Conservation (phyloP, 2,888 invertebrate genomes). For the Trissolcus japonicus region DNA sequence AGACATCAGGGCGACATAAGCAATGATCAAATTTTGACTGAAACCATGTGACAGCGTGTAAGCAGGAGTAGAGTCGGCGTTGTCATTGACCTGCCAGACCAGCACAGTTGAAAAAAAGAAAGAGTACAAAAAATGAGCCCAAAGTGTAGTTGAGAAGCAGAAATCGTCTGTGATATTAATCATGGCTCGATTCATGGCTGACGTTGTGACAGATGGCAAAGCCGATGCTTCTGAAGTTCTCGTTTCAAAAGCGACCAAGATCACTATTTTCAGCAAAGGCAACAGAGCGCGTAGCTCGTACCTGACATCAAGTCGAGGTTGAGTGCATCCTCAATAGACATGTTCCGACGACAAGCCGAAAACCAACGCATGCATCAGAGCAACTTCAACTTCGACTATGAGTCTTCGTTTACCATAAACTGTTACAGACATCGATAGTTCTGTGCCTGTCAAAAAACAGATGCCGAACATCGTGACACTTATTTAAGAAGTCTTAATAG, state of each 20-base stretch:
- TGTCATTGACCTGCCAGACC: no score
- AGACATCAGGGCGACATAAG: no score
- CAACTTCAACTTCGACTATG: conserved; percentile 69
- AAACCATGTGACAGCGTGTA: conserved; percentile 58
- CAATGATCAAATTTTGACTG: conserved; percentile 72
- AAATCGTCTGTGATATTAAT: no score
- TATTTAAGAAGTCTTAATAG: conserved; percentile 99
- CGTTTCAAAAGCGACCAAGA: neutral
- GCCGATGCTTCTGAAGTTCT: neutral
- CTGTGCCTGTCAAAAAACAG: conserved; percentile 82
- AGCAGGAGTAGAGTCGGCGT: conserved; percentile 3
- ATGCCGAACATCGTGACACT: conserved; percentile 99
- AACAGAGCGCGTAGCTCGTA: conserved; percentile 61
- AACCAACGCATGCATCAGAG: conserved; percentile 68
- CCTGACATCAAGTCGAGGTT: conserved; percentile 71
- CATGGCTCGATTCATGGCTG: conserved; percentile 59
- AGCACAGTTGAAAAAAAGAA: no score
- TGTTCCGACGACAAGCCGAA: conserved; percentile 60
- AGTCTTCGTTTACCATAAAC: no score
- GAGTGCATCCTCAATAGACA: conserved; percentile 62
- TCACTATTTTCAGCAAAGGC: neutral
- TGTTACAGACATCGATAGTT: conserved; percentile 59
- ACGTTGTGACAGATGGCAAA: conserved; percentile 54
- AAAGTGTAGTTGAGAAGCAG: no score
- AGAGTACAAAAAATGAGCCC: no score